Evolutionary conservation across 2,888 invertebrate species (phyloP), one percentile per base, ranked within the genome.

Genomic region (Leptinotarsa juncta): DNA sequence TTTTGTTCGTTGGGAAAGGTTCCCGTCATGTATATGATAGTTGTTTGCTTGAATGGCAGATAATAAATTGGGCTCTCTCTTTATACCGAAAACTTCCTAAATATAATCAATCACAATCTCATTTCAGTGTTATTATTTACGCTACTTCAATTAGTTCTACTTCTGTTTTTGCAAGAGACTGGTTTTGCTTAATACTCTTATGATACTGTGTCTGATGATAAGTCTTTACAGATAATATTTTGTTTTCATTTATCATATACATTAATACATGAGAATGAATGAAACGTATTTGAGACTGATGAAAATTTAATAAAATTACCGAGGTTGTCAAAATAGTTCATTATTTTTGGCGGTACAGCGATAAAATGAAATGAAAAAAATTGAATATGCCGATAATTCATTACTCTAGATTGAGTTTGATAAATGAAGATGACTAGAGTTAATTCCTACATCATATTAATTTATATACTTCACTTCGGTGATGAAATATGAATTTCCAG

Each of bases 111-210:
- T 18, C 16, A n/a, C 15, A 53, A n/a, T n/a, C 10, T 18, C 53
- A 53, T n/a, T 53, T 53, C 7, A 5, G 53, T 53, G 51, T 72
- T 75, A 71, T 72, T 72, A 66, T 71, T 75, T 70, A 69, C 75
- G 72, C 67, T 70, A 70, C 67, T 67, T 70, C 72, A 72, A 75
- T 75, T 75, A 70, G 72, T 75, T 48, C 67, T 72, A 72, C 57
- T 26, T 53, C 50, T 69, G 60, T 48, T 67, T 70, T 75, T 75
- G 70, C 70, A 67, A 60, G 65, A 51, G 49, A 23, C 49, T 23
- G 67, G 70, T 72, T 67, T 23, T 20, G 53, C 53, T n/a, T 2
- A 53, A 16, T 18, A 4, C n/a, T 53, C 16, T 53, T 18, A 51
- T 51, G 53, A 53, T 18, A 53, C 3, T 16, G n/a, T 18, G 7